A percentile compares a stretch with the other conserved stretches of the same genome.
Conservation (phyloP, 2,888 invertebrate species). For the Polydesmus complanatus region DNA sequence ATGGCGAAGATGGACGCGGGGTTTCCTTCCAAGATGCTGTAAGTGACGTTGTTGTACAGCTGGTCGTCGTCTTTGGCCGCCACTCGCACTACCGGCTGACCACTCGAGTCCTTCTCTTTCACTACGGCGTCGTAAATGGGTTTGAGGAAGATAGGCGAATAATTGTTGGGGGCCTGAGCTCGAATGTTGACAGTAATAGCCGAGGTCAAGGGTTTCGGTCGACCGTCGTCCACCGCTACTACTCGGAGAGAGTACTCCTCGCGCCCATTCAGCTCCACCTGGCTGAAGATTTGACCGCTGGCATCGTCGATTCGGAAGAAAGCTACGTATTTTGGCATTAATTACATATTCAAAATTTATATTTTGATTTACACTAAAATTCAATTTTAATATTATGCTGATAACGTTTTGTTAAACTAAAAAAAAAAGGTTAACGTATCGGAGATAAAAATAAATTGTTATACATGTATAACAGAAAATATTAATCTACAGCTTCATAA, state of each 20-base stretch:
- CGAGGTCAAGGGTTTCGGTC: conserved; percentile 17
- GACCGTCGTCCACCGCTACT: conserved; percentile 18
- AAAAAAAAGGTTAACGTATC: too few relatives aligned
- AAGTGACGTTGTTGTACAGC: conserved; percentile 23
- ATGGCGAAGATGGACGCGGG: conserved; percentile 33
- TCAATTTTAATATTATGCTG: too few relatives aligned
- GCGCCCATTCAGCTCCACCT: conserved; percentile 13
- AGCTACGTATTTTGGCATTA: too few relatives aligned
- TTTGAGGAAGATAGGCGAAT: conserved; percentile 24
- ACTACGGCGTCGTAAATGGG: conserved; percentile 23
- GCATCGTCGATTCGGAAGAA: conserved; percentile 24
- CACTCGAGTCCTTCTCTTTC: conserved; percentile 22
- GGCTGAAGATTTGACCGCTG: conserved; percentile 22
- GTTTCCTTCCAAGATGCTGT: conserved; percentile 28
- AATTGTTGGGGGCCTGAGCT: conserved; percentile 24
- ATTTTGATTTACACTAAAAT: too few relatives aligned
- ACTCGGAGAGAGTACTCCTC: conserved; percentile 15
- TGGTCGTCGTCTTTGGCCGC: conserved; percentile 26
- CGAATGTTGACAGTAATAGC: conserved; percentile 21
- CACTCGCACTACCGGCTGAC: conserved; percentile 22
- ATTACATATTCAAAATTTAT: too few relatives aligned
- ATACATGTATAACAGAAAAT: too few relatives aligned
- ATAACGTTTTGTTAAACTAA: too few relatives aligned
- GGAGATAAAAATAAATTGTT: neutral
- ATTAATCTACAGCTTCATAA: neutral